A percentile compares a stretch with the other conserved stretches of the same genome.
These are phyloP conservation scores for Heliconius hewitsoni DNA, from an alignment of 1,140 invertebrate species.

Conservation along the genomic window DNA sequence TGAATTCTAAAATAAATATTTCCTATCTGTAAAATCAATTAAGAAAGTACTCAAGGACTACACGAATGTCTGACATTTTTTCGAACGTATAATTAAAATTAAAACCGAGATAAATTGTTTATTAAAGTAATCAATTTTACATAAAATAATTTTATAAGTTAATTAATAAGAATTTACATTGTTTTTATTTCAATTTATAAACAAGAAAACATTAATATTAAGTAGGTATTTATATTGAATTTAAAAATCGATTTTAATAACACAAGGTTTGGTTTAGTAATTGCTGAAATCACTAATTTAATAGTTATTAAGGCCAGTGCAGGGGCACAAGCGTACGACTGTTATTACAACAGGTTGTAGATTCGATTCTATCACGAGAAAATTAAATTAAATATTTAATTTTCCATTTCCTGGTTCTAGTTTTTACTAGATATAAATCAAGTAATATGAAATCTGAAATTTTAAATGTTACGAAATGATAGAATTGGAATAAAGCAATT, in stretches of 20 bases:
- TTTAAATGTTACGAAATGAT: no score
- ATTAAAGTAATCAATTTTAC: background rate
- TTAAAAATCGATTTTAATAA: background rate
- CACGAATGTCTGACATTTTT: background rate
- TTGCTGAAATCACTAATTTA: background rate
- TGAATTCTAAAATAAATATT: conserved; percentile 2
- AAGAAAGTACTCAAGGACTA: background rate
- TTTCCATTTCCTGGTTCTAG: no score
- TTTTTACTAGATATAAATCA: no score
- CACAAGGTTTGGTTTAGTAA: background rate
- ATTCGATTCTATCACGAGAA: no score
- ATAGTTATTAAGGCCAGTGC: no score
- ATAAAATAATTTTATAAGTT: background rate
- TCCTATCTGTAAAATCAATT: conserved; percentile 1
- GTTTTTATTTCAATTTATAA: background rate
- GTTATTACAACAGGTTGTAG: no score
- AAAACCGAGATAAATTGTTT: background rate
- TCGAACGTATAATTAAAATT: background rate
- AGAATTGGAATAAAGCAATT: no score
- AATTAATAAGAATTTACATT: background rate
- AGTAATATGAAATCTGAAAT: no score
- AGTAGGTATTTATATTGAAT: background rate
- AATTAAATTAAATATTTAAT: no score
- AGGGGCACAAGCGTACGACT: no score
- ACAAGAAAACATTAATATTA: background rate